Evolutionary conservation across 2,113 vertebrate genomes (phyloP).

Genomic region (Scomber japonicus): DNA sequence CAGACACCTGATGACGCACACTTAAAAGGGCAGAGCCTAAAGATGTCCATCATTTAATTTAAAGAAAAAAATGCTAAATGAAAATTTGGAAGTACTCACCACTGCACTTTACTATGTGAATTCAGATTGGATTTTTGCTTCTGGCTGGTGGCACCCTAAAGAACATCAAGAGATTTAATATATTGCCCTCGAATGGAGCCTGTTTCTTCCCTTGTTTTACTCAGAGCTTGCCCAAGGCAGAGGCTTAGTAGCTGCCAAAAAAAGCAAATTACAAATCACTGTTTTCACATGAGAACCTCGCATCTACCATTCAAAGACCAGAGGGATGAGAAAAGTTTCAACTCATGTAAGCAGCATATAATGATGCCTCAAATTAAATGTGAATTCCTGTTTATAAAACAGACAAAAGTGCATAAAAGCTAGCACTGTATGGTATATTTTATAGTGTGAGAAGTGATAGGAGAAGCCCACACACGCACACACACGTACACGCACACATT

Average conservation of each 20-base stretch:
- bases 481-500: background rate
- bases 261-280: conserved; percentile 4
- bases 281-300: background rate
- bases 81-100: background rate
- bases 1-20: background rate
- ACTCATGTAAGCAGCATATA: background rate
- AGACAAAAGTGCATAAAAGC: background rate
- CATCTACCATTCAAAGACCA: background rate
- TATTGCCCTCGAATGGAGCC: background rate
- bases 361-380: background rate
- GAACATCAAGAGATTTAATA: conserved; percentile 1
- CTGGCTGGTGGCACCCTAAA: background rate
- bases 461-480: background rate
- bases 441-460: too few species aligned
- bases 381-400: background rate
- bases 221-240: background rate
- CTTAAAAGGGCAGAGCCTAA: too few species aligned
- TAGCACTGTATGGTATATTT: too few species aligned
- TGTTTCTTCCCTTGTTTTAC: background rate
- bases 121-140: background rate
- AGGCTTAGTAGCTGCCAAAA: background rate
- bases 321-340: background rate
- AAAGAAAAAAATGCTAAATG: background rate
- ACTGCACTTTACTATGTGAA: too few species aligned
- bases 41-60: background rate